Percentiles rank a stretch among this genome's conserved stretches.
phyloP scores from a whole-genome alignment of 2,888 invertebrate species.

The Microctonus aethiopoides region DNA sequence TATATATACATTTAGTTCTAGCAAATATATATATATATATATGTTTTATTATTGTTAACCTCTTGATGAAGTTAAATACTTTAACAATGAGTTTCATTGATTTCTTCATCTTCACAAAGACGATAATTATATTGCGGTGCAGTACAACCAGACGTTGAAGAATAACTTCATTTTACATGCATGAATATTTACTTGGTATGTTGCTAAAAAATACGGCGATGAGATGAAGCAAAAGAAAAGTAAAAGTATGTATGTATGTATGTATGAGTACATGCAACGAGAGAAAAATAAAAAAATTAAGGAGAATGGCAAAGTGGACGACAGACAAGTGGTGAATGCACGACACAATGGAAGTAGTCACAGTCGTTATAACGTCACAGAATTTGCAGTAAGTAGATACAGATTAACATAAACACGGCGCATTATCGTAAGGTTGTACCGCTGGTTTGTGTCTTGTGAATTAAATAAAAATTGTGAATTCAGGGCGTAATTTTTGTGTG shows the following conservation, averaged over 20 bases:
- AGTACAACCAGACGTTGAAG: neutral
- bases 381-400: conserved; percentile 42
- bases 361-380: conserved; percentile 34
- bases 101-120: conserved; percentile 19
- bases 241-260: too few relatives aligned
- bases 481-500: conserved; percentile 43
- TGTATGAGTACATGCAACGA: neutral
- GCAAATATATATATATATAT: too few relatives aligned
- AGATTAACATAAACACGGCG: conserved; percentile 55
- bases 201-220: conserved; percentile 7
- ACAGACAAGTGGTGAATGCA: conserved; percentile 12
- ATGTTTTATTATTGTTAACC: neutral
- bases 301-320: conserved; percentile 15
- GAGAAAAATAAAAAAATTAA: conserved; percentile 7
- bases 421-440: conserved; percentile 54
- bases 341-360: conserved; percentile 30
- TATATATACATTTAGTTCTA: too few relatives aligned
- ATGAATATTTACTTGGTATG: conserved; percentile 8
- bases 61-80: conserved; percentile 1
- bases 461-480: conserved; percentile 32
- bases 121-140: conserved; percentile 19
- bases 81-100: conserved; percentile 12
- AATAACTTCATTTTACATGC: conserved; percentile 13
- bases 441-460: conserved; percentile 52
- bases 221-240: neutral